Percentiles rank a stretch among this genome's conserved stretches.
These are phyloP conservation scores for Agriopis leucophaearia DNA, from an alignment of 2,888 invertebrate species.

Conservation along the genomic window DNA sequence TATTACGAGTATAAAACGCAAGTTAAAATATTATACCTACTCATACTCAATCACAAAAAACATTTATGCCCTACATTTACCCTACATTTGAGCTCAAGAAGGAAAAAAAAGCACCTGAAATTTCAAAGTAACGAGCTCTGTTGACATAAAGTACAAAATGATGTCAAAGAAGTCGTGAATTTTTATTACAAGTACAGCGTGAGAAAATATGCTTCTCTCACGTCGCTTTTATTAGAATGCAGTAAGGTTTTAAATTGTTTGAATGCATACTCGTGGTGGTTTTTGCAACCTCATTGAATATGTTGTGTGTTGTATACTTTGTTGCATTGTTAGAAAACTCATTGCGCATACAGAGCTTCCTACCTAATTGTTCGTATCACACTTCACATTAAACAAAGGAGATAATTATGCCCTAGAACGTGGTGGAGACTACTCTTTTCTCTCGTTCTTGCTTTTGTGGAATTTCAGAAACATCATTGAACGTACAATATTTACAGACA, in stretches of 20 bases:
- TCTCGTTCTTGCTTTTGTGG: too few relatives aligned
- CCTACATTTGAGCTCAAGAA: constrained; percentile 3
- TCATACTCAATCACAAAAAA: constrained; percentile 9
- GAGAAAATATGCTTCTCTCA: constrained; percentile 7
- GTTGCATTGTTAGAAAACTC: constrained; percentile 1
- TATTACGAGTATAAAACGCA: neutral
- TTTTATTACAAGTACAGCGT: constrained; percentile 15
- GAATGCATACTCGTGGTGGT: neutral
- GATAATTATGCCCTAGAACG: too few relatives aligned
- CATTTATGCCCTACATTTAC: constrained; percentile 3
- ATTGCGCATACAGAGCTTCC: neutral
- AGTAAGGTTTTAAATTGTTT: constrained; percentile 10
- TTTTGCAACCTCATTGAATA: constrained; percentile 8
- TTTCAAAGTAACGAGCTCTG: constrained; percentile 25
- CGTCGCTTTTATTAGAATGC: constrained; percentile 13
- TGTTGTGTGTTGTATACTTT: constrained; percentile 10
- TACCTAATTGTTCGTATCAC: neutral
- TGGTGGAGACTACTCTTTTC: too few relatives aligned
- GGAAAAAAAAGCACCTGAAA: constrained; percentile 20
- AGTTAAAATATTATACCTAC: too few relatives aligned
- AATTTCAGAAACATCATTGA: too few relatives aligned
- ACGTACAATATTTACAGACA: too few relatives aligned
- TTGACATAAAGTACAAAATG: constrained; percentile 24
- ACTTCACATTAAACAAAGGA: too few relatives aligned
- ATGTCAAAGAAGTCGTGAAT: constrained; percentile 31